Evolutionary conservation across 1,140 invertebrate species (phyloP), one percentile per base, ranked within the genome.

Genomic region (Eumaeus atala): DNA sequence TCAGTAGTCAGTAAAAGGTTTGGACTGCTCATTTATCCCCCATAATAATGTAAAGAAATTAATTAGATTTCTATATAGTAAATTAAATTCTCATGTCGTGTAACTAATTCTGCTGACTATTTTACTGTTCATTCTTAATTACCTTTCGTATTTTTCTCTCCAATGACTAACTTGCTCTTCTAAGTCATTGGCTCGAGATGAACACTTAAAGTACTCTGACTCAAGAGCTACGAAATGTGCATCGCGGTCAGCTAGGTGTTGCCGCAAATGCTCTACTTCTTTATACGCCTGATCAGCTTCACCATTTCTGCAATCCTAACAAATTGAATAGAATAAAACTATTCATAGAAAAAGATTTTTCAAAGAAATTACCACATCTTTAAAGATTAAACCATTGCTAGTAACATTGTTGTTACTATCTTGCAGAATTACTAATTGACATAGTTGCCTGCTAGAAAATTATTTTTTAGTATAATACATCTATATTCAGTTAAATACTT

Each of bases 61-160:
- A n/a, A n/a, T n/a, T n/a, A n/a, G 51, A 44, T 48, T 37, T 51
- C 21, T 17, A 47, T 47, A 1, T 47, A 16, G 12, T 12, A 9
- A 47, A 14, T 17, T 9, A 9, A 4, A 44, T 44, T 28, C 21
- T 28, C 21, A 2, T 28, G 21, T 28, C 6, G 6, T 3, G 21
- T 28, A 28, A 3, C 2, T 28, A 28, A 3, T 3, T 28, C 21
- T 28, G 6, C 6, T 28, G 6, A 28, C 6, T 28, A 28, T 28
- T 28, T 28, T 28, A 28, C 21, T 28, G 21, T 28, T n/a, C 2
- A 28, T 6, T 16, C 52, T 21, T 21, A 57, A 49, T 60, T 78
- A 93, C 93, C 94, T 92, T 78, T 94, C 93, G 90, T 97, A 97
- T 89, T 97, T 96, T 67, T 97, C 96, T 74, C 96, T 92, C 92